Evolutionary conservation across 2,888 invertebrate species (phyloP).

Genomic region (Gymnoscelis rufifasciata): DNA sequence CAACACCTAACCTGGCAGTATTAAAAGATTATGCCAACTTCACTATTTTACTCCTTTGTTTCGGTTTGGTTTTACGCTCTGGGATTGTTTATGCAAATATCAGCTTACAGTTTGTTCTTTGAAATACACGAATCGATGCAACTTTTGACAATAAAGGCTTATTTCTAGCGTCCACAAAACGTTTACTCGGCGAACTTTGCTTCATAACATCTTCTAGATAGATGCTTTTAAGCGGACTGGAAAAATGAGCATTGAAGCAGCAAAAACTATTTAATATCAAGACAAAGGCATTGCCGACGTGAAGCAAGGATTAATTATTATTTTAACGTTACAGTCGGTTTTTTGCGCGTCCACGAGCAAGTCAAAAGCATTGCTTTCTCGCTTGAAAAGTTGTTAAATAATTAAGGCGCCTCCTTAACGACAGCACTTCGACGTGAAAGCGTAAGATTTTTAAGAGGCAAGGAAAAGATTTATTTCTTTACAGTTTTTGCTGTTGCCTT

Average conservation of each 20-base stretch:
- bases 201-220: slow-evolving; percentile 34
- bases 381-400: slow-evolving; percentile 75
- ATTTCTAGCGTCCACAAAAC: background rate
- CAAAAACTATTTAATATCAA: slow-evolving; percentile 75
- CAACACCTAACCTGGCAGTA: slow-evolving; percentile 33
- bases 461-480: slow-evolving; percentile 36
- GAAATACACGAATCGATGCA: background rate
- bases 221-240: slow-evolving; percentile 40
- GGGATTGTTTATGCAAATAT: slow-evolving; percentile 59
- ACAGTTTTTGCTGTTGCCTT: slow-evolving; percentile 29
- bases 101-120: slow-evolving; percentile 42
- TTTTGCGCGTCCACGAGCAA: slow-evolving; percentile 66
- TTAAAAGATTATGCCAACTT: slow-evolving; percentile 32
- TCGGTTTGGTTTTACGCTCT: slow-evolving; percentile 46
- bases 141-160: background rate
- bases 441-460: slow-evolving; percentile 48
- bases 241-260: slow-evolving; percentile 62
- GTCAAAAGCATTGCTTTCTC: slow-evolving; percentile 74
- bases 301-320: slow-evolving; percentile 76
- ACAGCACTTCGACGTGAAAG: slow-evolving; percentile 63
- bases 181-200: slow-evolving; percentile 14
- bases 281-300: slow-evolving; percentile 60
- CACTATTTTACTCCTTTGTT: slow-evolving; percentile 48
- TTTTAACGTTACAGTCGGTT: slow-evolving; percentile 73
- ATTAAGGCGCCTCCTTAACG: slow-evolving; percentile 70